These are phyloP conservation scores for Heterotis niloticus DNA, from an alignment of 2,113 vertebrate species.

Conservation along the genomic window DNA sequence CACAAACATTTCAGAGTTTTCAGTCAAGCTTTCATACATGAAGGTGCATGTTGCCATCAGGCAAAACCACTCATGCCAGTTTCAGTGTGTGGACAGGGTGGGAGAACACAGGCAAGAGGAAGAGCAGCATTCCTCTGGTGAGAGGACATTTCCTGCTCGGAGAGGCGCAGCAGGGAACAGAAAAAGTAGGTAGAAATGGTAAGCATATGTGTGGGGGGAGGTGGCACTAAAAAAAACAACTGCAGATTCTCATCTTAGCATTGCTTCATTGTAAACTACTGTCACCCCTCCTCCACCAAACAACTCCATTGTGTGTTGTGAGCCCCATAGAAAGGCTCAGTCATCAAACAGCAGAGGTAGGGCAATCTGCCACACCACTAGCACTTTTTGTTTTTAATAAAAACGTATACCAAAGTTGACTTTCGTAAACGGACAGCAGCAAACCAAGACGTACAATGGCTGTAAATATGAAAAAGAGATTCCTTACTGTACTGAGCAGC, in stretches of 20 bases:
- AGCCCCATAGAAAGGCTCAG: conserved; percentile 4
- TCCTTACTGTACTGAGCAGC: neutral
- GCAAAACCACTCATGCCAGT: neutral
- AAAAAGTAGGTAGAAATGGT: conserved; percentile 4
- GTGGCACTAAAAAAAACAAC: neutral
- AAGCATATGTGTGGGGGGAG: neutral
- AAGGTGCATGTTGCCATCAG: no score
- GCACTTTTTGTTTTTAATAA: neutral
- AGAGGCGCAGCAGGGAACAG: conserved; percentile 1
- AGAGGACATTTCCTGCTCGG: conserved; percentile 17
- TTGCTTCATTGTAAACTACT: conserved; percentile 5
- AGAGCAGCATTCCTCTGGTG: conserved; percentile 13
- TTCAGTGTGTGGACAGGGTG: neutral
- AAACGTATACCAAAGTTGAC: neutral
- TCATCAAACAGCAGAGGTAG: neutral
- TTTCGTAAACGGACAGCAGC: neutral
- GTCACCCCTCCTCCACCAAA: neutral
- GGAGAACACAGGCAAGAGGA: conserved; percentile 12
- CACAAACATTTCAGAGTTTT: no score
- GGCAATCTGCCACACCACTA: neutral
- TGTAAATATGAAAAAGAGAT: neutral
- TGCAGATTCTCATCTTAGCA: neutral
- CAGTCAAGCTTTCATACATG: no score
- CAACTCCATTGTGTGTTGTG: neutral
- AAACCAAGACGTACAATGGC: neutral